phyloP scores from a whole-genome alignment of 2,888 invertebrate species.

The Lasioglossum calceatum region DNA sequence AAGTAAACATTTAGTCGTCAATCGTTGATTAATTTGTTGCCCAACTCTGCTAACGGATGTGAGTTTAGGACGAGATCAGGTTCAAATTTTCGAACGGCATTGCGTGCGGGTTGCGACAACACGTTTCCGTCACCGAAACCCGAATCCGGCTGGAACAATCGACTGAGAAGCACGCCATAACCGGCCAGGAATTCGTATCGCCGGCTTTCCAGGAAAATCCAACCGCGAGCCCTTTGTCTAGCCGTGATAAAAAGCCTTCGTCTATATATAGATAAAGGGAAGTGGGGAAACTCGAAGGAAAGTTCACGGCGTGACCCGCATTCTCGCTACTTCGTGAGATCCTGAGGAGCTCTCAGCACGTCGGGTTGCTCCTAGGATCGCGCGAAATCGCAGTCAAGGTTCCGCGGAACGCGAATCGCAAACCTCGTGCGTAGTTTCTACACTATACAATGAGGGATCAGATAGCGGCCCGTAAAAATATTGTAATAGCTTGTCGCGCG shows the following conservation, averaged over 20 bases:
- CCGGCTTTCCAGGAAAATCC: constrained; percentile 24
- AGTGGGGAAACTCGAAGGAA: constrained; percentile 28
- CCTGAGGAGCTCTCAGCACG: background rate
- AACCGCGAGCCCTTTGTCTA: constrained; percentile 23
- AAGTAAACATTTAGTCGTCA: too few relatives aligned
- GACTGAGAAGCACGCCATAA: background rate
- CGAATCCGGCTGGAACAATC: background rate
- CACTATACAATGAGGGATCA: constrained; percentile 60
- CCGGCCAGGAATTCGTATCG: background rate
- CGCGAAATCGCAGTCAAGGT: constrained; percentile 62
- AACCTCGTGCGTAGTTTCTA: constrained; percentile 46
- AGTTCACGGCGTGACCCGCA: constrained; percentile 28
- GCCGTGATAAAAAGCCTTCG: background rate
- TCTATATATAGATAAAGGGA: background rate
- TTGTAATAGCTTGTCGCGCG: constrained; percentile 56
- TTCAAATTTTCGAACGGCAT: background rate
- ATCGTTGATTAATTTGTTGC: too few relatives aligned
- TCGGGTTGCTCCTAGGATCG: constrained; percentile 32
- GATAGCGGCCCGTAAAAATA: constrained; percentile 50
- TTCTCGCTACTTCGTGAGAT: constrained; percentile 25
- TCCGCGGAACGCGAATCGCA: constrained; percentile 19
- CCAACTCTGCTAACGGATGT: background rate
- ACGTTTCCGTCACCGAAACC: constrained; percentile 14
- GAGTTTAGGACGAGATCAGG: background rate
- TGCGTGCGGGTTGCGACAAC: background rate